Percentiles rank a stretch among this genome's conserved stretches.
phyloP scores from a whole-genome alignment of 2,888 invertebrate genomes.

The Lithophane ornitopus region DNA sequence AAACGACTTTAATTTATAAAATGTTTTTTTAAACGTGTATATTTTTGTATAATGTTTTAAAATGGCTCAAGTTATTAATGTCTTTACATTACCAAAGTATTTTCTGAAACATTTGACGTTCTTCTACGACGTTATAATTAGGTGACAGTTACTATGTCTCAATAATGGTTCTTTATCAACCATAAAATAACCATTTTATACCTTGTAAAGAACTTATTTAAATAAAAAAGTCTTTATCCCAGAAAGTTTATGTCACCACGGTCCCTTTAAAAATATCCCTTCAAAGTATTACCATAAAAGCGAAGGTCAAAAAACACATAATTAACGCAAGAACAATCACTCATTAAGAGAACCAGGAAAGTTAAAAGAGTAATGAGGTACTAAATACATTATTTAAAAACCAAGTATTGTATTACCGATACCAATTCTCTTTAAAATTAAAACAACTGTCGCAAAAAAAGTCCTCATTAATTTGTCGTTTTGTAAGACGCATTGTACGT shows the following conservation, averaged over 20 bases:
- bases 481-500: conserved; percentile 79
- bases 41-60: too few relatives aligned
- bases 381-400: conserved; percentile 46
- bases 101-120: neutral
- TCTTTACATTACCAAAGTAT: neutral
- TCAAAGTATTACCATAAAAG: conserved; percentile 24
- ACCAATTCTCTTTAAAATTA: conserved; percentile 45
- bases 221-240: neutral
- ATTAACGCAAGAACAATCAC: conserved; percentile 49
- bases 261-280: conserved; percentile 16
- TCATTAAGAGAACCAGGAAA: conserved; percentile 43
- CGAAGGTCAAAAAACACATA: conserved; percentile 36
- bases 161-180: neutral
- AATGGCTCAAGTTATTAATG: neutral
- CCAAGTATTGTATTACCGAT: conserved; percentile 33
- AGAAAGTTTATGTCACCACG: conserved; percentile 14
- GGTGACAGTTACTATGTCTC: neutral
- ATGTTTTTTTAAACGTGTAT: too few relatives aligned
- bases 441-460: conserved; percentile 66
- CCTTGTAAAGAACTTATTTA: neutral
- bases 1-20: too few relatives aligned
- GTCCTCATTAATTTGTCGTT: conserved; percentile 77
- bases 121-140: neutral
- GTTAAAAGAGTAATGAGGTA: conserved; percentile 24
- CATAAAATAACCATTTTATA: conserved; percentile 10